These are phyloP conservation scores for Papilio protenor DNA, from an alignment of 2,888 invertebrate species.

Conservation along the genomic window DNA sequence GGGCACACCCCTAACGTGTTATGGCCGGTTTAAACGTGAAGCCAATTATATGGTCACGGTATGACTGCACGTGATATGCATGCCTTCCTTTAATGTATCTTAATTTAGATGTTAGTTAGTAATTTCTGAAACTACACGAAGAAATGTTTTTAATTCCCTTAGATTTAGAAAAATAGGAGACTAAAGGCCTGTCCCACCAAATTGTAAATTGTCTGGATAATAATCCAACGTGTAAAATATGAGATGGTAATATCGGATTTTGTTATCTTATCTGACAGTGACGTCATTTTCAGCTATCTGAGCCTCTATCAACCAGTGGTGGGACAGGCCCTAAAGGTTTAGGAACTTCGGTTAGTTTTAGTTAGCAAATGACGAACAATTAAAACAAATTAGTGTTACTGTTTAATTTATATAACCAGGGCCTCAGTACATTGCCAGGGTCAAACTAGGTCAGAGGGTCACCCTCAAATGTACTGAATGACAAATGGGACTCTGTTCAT, in stretches of 20 bases:
- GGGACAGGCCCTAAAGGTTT: too few species aligned
- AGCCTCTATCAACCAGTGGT: too few species aligned
- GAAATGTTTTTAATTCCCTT: too few species aligned
- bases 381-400: background rate
- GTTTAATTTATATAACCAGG: background rate
- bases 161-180: too few species aligned
- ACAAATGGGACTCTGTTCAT: background rate
- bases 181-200: too few species aligned
- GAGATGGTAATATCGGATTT: too few species aligned
- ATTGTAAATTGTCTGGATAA: too few species aligned
- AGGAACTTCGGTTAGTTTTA: background rate
- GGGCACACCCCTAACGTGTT: background rate
- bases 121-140: too few species aligned
- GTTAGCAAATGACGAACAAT: background rate
- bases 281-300: too few species aligned
- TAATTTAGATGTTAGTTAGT: background rate
- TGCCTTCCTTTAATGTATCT: background rate
- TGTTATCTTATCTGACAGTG: too few species aligned
- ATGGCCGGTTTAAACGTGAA: background rate
- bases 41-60: constrained; percentile 4
- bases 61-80: background rate
- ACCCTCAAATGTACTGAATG: constrained; percentile 5
- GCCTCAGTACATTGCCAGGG: background rate
- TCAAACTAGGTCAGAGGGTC: constrained; percentile 14
- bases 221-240: too few species aligned